These are phyloP conservation scores for Rana temporaria DNA, from an alignment of 2,113 vertebrate genomes.

Conservation along the genomic window DNA sequence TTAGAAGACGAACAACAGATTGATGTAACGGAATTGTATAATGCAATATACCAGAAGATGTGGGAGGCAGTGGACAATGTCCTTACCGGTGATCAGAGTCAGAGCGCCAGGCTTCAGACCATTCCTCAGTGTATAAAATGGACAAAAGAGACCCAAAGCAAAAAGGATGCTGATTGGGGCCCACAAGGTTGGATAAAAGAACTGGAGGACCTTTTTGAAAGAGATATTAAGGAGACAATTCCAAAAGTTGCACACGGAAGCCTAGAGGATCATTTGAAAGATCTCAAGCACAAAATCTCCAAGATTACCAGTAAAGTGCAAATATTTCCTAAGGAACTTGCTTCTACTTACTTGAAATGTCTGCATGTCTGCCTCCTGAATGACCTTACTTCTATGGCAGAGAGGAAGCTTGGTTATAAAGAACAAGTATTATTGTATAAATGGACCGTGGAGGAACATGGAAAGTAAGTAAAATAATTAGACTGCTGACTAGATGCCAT, in stretches of 20 bases:
- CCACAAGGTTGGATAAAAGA: conserved; percentile 63
- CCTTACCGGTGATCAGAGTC: background rate
- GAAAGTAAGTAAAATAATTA: conserved; percentile 57
- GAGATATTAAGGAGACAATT: conserved; percentile 47
- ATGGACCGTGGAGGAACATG: conserved; percentile 60
- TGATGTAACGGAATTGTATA: background rate
- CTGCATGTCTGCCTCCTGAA: conserved; percentile 53
- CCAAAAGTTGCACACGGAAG: conserved; percentile 24
- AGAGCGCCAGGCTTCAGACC: background rate
- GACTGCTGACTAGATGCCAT: background rate
- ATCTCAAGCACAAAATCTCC: conserved; percentile 26
- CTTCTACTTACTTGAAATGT: background rate
- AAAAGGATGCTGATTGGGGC: conserved; percentile 23
- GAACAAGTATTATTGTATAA: conserved; percentile 62
- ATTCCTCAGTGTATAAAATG: conserved; percentile 20
- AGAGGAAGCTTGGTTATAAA: conserved; percentile 55
- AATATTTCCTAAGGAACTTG: conserved; percentile 59
- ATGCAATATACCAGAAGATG: background rate
- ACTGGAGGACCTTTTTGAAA: conserved; percentile 59
- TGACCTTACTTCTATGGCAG: conserved; percentile 54
- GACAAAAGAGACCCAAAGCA: background rate
- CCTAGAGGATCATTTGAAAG: conserved; percentile 60
- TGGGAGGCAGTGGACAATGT: background rate
- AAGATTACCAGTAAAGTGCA: conserved; percentile 43
- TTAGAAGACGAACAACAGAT: background rate